Conservation (phyloP, 2,797 vertebrate species). For the Hozukius guyotensis region DNA sequence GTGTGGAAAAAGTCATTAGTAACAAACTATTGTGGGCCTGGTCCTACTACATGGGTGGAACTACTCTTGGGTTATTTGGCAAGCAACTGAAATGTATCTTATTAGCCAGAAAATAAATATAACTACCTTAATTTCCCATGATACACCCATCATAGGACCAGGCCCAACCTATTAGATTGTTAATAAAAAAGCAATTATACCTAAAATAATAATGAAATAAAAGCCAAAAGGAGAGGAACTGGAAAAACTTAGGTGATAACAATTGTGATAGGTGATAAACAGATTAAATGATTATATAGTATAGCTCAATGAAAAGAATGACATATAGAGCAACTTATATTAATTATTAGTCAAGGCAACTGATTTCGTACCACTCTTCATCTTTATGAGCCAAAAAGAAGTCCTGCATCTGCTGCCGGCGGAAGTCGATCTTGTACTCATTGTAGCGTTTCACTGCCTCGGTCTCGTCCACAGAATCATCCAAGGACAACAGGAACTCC, state of each 20-base stretch:
- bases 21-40: slow-evolving; percentile 4
- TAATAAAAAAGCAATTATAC: background rate
- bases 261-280: background rate
- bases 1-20: slow-evolving; percentile 4
- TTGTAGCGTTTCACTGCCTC: slow-evolving; percentile 96
- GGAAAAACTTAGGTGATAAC: background rate
- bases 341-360: slow-evolving; percentile 26
- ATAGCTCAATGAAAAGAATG: background rate
- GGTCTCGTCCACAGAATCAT: slow-evolving; percentile 94
- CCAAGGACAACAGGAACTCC: slow-evolving; percentile 93
- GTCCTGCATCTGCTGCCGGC: slow-evolving; percentile 96
- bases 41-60: background rate
- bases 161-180: background rate
- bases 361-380: slow-evolving; percentile 92
- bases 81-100: background rate
- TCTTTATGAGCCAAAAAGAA: slow-evolving; percentile 97
- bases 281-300: background rate
- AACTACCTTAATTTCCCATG: background rate
- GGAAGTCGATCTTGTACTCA: slow-evolving; percentile 95
- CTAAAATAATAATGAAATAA: slow-evolving; percentile 10
- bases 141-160: slow-evolving; percentile 22
- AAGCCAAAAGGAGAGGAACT: background rate
- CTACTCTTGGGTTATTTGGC: background rate
- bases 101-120: background rate
- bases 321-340: background rate